These are phyloP conservation scores for Ceramica pisi DNA, from an alignment of 2,888 invertebrate species.

Conservation along the genomic window DNA sequence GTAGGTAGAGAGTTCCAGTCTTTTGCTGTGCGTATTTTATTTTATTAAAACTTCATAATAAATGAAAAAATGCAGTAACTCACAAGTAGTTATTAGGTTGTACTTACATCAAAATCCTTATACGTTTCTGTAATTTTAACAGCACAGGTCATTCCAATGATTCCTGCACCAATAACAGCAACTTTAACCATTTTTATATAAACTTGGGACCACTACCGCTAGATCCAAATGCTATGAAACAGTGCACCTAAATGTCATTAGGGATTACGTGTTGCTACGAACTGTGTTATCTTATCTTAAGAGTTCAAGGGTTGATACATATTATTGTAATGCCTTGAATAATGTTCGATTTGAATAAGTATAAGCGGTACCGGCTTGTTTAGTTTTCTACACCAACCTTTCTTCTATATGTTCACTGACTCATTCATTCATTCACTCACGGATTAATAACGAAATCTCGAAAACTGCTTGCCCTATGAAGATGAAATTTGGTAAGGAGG, in stretches of 20 bases:
- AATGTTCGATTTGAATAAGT: background rate
- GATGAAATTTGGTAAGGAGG: too few relatives aligned
- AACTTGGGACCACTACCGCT: background rate
- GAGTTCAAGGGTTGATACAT: slow-evolving; percentile 42
- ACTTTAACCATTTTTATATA: slow-evolving; percentile 79
- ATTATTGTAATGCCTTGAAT: background rate
- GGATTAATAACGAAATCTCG: too few relatives aligned
- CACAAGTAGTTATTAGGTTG: background rate
- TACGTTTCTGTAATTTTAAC: slow-evolving; percentile 92
- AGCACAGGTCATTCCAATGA: slow-evolving; percentile 93
- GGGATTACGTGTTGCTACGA: background rate
- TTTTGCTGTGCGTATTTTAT: too few relatives aligned
- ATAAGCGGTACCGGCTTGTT: background rate
- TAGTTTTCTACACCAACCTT: background rate
- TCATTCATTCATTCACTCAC: too few relatives aligned
- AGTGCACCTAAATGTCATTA: background rate
- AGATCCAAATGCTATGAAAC: background rate
- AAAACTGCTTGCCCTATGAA: too few relatives aligned
- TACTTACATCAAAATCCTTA: slow-evolving; percentile 82
- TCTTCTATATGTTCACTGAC: too few relatives aligned
- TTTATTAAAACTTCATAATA: background rate
- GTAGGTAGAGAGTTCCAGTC: too few relatives aligned
- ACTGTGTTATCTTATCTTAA: slow-evolving; percentile 37
- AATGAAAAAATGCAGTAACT: background rate
- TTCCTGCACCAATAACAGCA: slow-evolving; percentile 94